Percentiles rank a stretch among this genome's conserved stretches.
These are phyloP conservation scores for Acropternis orthonyx DNA, from an alignment of 2,797 vertebrate species.

Conservation along the genomic window DNA sequence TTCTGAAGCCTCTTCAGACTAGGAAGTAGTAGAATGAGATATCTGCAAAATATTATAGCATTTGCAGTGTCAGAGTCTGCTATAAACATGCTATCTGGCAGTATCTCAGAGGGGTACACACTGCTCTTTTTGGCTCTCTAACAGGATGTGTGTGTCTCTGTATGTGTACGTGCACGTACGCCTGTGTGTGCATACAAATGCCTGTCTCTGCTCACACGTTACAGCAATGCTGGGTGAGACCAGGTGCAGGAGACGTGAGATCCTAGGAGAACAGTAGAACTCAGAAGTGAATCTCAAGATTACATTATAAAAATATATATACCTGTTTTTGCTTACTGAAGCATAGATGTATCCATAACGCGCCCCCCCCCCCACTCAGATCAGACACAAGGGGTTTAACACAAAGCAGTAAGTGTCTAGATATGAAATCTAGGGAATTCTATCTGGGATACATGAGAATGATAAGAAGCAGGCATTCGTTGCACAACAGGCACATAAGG, in stretches of 20 bases:
- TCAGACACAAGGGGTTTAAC: not conserved
- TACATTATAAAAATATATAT: not conserved
- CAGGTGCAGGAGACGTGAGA: not conserved
- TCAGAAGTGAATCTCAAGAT: not conserved
- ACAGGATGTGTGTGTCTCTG: not conserved
- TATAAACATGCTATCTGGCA: not conserved
- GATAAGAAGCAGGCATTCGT: not conserved
- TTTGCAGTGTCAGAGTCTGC: not conserved
- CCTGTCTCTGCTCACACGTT: not conserved
- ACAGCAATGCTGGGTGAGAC: not conserved
- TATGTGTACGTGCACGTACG: fast-evolving
- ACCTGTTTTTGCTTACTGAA: not conserved
- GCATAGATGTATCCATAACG: not conserved
- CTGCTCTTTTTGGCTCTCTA: not conserved
- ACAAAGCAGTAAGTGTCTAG: not conserved
- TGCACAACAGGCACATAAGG: not conserved
- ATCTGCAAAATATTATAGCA: not conserved
- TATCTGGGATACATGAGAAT: not conserved
- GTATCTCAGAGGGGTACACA: not conserved
- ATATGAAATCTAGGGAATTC: not conserved
- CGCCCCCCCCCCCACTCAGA: not conserved
- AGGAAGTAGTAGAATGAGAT: not conserved
- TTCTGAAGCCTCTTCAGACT: not conserved
- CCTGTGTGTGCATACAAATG: not conserved
- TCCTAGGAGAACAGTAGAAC: not conserved